Conservation (phyloP, 2,888 invertebrate genomes). For the Gnatocerus cornutus region DNA sequence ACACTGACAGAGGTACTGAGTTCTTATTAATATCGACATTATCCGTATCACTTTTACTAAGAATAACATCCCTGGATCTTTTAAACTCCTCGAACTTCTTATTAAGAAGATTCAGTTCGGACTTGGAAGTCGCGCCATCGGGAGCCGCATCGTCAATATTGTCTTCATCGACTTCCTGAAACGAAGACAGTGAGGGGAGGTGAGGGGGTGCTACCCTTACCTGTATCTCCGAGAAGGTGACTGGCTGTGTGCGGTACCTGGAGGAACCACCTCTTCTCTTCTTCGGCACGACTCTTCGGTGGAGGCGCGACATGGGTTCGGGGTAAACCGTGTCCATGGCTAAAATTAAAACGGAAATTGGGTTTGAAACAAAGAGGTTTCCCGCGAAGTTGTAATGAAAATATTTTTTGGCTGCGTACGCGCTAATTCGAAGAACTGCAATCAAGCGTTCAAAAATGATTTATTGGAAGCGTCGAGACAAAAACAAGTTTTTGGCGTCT, state of each 20-base stretch:
- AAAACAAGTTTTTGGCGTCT: constrained; percentile 37
- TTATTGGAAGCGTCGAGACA: constrained; percentile 24
- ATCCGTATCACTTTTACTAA: constrained; percentile 53
- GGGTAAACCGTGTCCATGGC: constrained; percentile 81
- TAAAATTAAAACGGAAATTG: constrained; percentile 51
- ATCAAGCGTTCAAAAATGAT: constrained; percentile 22
- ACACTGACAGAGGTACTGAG: constrained; percentile 55
- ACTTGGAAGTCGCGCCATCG: constrained; percentile 71
- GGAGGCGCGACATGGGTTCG: constrained; percentile 78
- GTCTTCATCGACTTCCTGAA: constrained; percentile 82
- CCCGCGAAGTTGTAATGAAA: constrained; percentile 30
- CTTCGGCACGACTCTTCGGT: constrained; percentile 74
- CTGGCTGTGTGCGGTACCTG: constrained; percentile 80
- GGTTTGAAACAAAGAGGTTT: too few species aligned
- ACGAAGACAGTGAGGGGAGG: constrained; percentile 40
- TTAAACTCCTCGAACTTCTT: constrained; percentile 76
- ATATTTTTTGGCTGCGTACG: constrained; percentile 29
- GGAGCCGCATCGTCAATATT: constrained; percentile 71
- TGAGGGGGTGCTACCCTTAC: constrained; percentile 65
- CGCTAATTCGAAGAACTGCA: constrained; percentile 9
- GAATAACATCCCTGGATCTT: constrained; percentile 69
- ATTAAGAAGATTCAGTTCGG: constrained; percentile 71
- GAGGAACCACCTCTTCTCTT: constrained; percentile 72
- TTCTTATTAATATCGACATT: constrained; percentile 57
- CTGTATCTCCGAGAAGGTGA: constrained; percentile 85